A percentile compares a stretch with the other conserved stretches of the same genome.
These are phyloP conservation scores for Entosphenus tridentatus DNA, from an alignment of 2,113 vertebrate genomes.

Conservation along the genomic window DNA sequence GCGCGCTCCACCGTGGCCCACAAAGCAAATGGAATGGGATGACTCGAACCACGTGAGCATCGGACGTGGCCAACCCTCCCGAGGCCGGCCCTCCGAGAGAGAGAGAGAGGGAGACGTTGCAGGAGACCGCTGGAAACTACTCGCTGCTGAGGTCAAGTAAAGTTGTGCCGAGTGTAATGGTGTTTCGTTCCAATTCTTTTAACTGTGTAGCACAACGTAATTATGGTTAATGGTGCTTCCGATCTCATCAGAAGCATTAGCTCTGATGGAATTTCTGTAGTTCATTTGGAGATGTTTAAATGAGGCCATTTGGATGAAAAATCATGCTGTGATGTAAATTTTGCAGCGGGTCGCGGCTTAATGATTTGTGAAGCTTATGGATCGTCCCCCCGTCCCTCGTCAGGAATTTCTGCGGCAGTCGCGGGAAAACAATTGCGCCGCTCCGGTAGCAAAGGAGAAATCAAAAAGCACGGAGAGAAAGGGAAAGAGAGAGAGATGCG, in stretches of 20 bases:
- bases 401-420: no score
- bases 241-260: constrained; percentile 1
- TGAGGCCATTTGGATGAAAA: constrained; percentile 5
- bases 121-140: background rate
- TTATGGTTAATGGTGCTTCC: constrained; percentile 6
- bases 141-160: constrained; percentile 2
- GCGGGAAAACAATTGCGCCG: no score
- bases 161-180: constrained; percentile 4
- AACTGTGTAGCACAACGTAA: constrained; percentile 6
- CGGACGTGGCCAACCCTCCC: no score
- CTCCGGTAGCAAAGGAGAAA: no score
- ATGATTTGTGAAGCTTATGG: background rate
- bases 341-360: background rate
- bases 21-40: no score
- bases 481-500: no score
- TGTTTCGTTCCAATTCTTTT: constrained; percentile 6
- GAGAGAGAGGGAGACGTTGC: no score
- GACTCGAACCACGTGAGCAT: no score
- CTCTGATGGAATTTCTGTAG: constrained; percentile 6
- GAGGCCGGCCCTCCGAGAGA: no score
- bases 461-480: no score
- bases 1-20: no score
- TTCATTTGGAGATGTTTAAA: constrained; percentile 4
- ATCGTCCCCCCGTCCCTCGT: no score
- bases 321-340: constrained; percentile 6